Evolutionary conservation across 2,797 vertebrate species (phyloP), one percentile per base, ranked within the genome.

Genomic region (Acrossocheilus wenchowensis): DNA sequence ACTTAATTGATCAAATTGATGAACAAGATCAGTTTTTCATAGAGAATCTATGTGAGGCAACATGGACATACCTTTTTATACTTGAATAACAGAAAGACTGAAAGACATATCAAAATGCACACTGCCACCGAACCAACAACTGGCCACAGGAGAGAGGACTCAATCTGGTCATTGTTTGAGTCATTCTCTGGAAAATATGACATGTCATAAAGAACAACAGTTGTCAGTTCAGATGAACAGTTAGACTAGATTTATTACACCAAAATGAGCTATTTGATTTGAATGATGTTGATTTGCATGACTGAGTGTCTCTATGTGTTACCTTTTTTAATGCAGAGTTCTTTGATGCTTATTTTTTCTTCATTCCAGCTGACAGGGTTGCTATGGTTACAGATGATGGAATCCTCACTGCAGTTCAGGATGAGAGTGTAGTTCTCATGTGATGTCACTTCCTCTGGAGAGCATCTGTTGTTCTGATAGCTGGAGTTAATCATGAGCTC

Each of bases 351-450:
- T 26, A 0, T 64, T 3, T 0, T 26, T 0, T 79, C 3, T 0
- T 12, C 0, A 15, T 8, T 19, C 88, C 72, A 78, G 89, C 88
- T 92, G 52, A 92, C 89, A 0, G 54, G 0, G 89, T 94, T 94
- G 88, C 90, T 93, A 17, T 94, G 88, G 88, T 91, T 90, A 89
- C 94, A 94, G 74, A 85, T 69, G 66, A 93, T 84, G 3, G 0
- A 2, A 21, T 10, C 6, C 5, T 89, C 12, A 0, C 19, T 12
- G 2, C 87, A 6, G 43, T 52, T 2, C 30, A 92, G 8, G 9
- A 3, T 9, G 2, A 93, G 5, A 23, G 1, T 23, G 45, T 45
- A 1, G 0, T 0, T 36, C 0, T 54, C 17, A 14, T 12, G 1
- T 12, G 39, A 77, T 41, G 30, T 41, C 52, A 17, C 68, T 43